Evolutionary conservation across 2,888 invertebrate genomes (phyloP), one percentile per base, ranked within the genome.

Genomic region (Gnatocerus cornutus): DNA sequence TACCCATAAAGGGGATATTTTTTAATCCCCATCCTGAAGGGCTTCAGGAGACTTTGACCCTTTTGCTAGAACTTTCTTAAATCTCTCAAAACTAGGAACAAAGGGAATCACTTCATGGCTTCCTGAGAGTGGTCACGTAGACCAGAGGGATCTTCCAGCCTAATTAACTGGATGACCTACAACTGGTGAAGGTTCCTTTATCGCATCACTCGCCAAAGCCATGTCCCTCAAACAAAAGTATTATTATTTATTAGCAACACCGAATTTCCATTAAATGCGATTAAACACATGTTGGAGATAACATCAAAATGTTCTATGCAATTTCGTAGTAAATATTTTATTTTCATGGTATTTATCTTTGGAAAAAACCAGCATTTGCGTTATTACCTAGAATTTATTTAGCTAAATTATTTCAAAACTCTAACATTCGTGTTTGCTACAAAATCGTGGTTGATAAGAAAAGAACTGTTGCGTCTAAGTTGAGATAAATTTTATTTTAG

Each of bases 1-100:
- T 48, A n/a, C n/a, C n/a, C n/a, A n/a, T 27, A 13, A 13, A 37
- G 48, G 46, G 61, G 16, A 53, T 33, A 14, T 30, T 37, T 53
- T 33, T 33, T 12, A 14, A 7, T 14, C 6, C 14, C 33, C 14
- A 12, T 27, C n/a, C 21, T 12, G 50, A 2, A 46, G 46, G 46
- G 46, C 16, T 46, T 46, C 46, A 6, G 16, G 16, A 46, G 9
- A 21, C 16, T 16, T 46, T 16, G 21, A 46, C 41, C 41, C 41
- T 41, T 41, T 12, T 41, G 2, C n/a, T 12, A 12, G 6, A n/a
- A 33, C 33, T 1, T 33, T 33, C 33, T 7, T 33, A n/a, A n/a
- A n/a, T n/a, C n/a, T n/a, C n/a, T n/a, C n/a, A n/a, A n/a, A n/a
- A n/a, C n/a, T 33, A n/a, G 7, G n/a, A 7, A n/a, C 21, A 21